Base-by-base conservation (phyloP, 2,797 vertebrate genomes). In the Arctocebus calabarensis region DNA sequence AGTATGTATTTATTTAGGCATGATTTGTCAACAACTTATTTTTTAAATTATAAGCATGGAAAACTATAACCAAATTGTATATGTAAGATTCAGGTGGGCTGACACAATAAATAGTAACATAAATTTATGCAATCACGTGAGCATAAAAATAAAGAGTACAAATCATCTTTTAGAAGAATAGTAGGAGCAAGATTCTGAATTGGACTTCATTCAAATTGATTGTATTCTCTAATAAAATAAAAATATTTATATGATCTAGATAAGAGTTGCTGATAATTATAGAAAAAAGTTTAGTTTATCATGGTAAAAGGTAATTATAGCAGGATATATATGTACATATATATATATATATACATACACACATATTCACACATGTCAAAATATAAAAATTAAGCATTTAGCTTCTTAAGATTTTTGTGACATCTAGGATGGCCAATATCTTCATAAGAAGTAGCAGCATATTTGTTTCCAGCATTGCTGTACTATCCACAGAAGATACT, bases 1-100 rank as follows among this genome's bases (percentile, higher is more conserved):
- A 98, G 90, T 83, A 90, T 94, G 81, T 91, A 96, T 95, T 98
- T 96, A 95, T 94, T 96, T 96, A 93, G 10, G 74, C 61, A 79
- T 82, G 92, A 96, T 92, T 97, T 90, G 92, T 92, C 78, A 98
- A 96, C 90, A 62, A 95, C 95, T 96, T 3, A 73, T 40, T 95
- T 97, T 96, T 96, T 95, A 13, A 97, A 96, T 97, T 96, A 96
- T 83, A 88, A 90, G 7, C 27, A 59, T 96, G 32, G 92, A 70
- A 88, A 96, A 96, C 95, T 77, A 94, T 94, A 97, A 96, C 8
- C 48, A 91, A 45, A 48, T 10, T 48, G 88, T 62, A 74, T 84
- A 94, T 93, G 61, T 97, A 93, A 96, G 16, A 95, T 90, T 91
- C 52, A 20, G 27, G 13, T 59, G n/a, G 27, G 10, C 13, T 84